Conservation (phyloP, 92 coral and sea anemone species). For the Porites divaricata region DNA sequence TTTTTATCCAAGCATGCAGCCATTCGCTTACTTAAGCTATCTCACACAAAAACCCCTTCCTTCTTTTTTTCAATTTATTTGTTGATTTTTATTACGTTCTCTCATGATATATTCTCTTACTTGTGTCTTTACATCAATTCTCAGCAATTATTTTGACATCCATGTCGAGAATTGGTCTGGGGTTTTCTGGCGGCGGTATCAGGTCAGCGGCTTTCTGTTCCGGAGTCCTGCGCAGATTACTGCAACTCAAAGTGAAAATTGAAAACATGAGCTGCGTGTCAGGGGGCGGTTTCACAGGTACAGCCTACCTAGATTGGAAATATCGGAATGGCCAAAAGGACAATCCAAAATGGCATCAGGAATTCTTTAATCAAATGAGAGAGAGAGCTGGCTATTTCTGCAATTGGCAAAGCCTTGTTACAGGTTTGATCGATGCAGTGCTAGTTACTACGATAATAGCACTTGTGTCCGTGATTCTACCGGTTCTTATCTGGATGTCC, state of each 20-base stretch:
- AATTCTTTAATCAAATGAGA: slow-evolving; percentile 49
- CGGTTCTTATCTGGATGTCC: neutral
- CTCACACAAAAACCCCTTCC: too few relatives aligned
- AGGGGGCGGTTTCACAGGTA: slow-evolving; percentile 59
- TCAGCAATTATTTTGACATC: neutral
- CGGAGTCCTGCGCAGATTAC: slow-evolving; percentile 20
- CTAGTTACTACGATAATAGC: neutral
- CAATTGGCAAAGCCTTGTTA: slow-evolving; percentile 36
- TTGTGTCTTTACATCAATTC: too few relatives aligned
- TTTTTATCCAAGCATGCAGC: too few relatives aligned
- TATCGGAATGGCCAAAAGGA: slow-evolving; percentile 41
- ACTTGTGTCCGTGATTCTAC: neutral
- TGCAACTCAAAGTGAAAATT: slow-evolving; percentile 33
- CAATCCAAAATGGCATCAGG: slow-evolving; percentile 46
- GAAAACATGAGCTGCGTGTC: slow-evolving; percentile 59
- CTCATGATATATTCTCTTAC: neutral
- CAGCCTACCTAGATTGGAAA: slow-evolving; percentile 61
- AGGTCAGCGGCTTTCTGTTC: slow-evolving; percentile 12
- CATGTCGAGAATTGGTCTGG: slow-evolving; percentile 27
- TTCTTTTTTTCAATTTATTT: too few relatives aligned
- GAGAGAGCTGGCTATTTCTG: slow-evolving; percentile 43
- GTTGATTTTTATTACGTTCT: too few relatives aligned
- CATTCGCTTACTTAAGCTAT: too few relatives aligned
- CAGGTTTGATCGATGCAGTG: neutral
- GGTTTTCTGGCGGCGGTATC: slow-evolving; percentile 62